Conservation (phyloP, 2,888 invertebrate genomes). For the Noctua janthe region DNA sequence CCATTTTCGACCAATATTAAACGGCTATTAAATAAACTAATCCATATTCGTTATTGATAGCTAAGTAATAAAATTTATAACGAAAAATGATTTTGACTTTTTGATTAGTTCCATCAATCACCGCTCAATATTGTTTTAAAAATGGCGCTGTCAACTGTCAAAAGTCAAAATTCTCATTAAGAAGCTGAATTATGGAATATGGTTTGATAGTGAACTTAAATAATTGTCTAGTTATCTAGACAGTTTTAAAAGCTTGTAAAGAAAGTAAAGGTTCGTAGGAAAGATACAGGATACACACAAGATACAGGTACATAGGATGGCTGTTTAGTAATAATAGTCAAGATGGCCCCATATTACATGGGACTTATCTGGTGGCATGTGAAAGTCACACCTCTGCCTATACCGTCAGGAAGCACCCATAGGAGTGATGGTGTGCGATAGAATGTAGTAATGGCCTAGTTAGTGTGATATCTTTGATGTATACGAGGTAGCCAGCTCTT, state of each 20-base stretch:
- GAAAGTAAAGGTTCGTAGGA: neutral
- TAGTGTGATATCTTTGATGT: neutral
- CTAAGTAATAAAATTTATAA: neutral
- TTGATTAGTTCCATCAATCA: neutral
- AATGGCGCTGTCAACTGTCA: slow-evolving; percentile 6
- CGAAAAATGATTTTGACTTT: neutral
- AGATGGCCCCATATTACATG: neutral
- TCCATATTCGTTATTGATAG: neutral
- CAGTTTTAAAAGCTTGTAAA: neutral
- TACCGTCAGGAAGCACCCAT: no score
- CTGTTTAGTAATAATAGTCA: neutral
- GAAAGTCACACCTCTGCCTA: neutral
- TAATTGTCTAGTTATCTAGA: neutral
- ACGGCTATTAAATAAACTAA: neutral
- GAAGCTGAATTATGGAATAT: neutral
- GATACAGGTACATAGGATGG: no score
- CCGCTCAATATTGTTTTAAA: neutral
- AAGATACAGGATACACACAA: no score
- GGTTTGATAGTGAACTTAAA: neutral
- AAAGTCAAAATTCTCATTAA: neutral
- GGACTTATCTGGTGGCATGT: neutral
- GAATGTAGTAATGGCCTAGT: neutral
- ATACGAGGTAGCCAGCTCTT: neutral
- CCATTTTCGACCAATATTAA: neutral
- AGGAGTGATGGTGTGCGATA: neutral